These are phyloP conservation scores for Zoanthus sansibaricus DNA, from an alignment of 92 coral and sea anemone genomes.

Conservation along the genomic window DNA sequence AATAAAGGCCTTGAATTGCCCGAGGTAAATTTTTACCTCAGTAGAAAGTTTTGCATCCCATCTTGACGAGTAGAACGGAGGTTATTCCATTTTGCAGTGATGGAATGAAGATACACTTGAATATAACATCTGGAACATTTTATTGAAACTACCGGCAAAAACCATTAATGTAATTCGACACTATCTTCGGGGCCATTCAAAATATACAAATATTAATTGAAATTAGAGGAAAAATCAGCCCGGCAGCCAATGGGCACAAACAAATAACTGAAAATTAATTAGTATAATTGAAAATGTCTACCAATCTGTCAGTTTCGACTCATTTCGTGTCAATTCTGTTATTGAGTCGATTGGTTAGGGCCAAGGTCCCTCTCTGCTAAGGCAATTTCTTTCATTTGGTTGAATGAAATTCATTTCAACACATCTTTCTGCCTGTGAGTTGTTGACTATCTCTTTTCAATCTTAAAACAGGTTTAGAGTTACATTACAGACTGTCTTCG, in stretches of 20 bases:
- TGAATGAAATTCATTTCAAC: conserved; percentile 31
- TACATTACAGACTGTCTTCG: conserved; percentile 31
- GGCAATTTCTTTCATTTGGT: background rate
- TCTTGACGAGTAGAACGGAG: background rate
- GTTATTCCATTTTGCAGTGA: conserved; percentile 9
- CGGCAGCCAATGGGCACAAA: conserved; percentile 62
- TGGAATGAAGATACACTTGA: conserved; percentile 26
- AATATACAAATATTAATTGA: conserved; percentile 65
- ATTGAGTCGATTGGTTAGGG: conserved; percentile 25
- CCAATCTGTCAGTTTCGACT: conserved; percentile 39
- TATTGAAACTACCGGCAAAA: conserved; percentile 44
- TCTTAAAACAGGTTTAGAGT: conserved; percentile 27
- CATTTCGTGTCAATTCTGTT: conserved; percentile 33
- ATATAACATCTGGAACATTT: conserved; percentile 45
- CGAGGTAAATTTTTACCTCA: conserved; percentile 30
- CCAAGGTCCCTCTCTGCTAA: conserved; percentile 22
- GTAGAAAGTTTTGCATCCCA: conserved; percentile 5
- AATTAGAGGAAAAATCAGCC: conserved; percentile 60
- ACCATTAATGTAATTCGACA: conserved; percentile 38
- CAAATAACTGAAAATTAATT: conserved; percentile 65
- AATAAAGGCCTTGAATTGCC: conserved; percentile 35
- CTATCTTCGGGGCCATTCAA: conserved; percentile 26
- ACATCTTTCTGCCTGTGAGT: conserved; percentile 16
- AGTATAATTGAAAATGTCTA: conserved; percentile 62
- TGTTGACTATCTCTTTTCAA: background rate